Conservation (phyloP, 2,797 vertebrate species). For the Valencia hispanica region DNA sequence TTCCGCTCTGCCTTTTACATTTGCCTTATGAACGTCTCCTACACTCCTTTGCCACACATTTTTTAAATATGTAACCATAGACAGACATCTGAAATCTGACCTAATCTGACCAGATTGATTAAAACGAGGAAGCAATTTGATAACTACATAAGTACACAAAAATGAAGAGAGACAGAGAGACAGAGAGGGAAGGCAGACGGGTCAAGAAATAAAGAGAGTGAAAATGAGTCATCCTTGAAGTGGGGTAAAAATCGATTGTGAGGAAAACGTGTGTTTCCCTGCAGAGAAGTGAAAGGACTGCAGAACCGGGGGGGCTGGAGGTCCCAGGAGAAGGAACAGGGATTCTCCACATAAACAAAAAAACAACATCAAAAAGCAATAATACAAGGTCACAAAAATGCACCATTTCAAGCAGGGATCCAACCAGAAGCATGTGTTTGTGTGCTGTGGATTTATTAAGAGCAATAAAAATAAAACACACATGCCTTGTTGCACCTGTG, state of each 20-base stretch:
- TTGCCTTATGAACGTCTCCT: slow-evolving; percentile 1
- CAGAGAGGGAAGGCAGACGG: slow-evolving; percentile 7
- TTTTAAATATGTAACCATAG: background rate
- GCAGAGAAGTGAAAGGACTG: slow-evolving; percentile 41
- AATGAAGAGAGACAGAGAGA: background rate
- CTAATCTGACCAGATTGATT: slow-evolving; percentile 38
- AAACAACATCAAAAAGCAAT: background rate
- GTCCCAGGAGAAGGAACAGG: slow-evolving; percentile 19
- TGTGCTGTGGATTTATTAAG: background rate
- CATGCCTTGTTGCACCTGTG: background rate
- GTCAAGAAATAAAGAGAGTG: background rate
- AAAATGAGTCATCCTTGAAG: slow-evolving; percentile 65
- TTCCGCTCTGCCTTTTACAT: slow-evolving; percentile 21
- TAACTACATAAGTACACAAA: slow-evolving; percentile 30
- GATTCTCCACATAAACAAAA: slow-evolving; percentile 12
- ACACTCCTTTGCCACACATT: background rate
- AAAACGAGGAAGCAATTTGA: slow-evolving; percentile 24
- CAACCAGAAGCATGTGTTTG: background rate
- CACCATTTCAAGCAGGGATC: background rate
- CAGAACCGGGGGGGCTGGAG: slow-evolving; percentile 32
- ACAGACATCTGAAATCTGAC: slow-evolving; percentile 10
- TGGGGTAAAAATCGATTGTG: slow-evolving; percentile 60
- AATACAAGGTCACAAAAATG: background rate
- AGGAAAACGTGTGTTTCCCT: slow-evolving; percentile 61
- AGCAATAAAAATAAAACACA: background rate